These are phyloP conservation scores for Calcarius lapponicus DNA, from an alignment of 2,797 vertebrate genomes.

Conservation along the genomic window DNA sequence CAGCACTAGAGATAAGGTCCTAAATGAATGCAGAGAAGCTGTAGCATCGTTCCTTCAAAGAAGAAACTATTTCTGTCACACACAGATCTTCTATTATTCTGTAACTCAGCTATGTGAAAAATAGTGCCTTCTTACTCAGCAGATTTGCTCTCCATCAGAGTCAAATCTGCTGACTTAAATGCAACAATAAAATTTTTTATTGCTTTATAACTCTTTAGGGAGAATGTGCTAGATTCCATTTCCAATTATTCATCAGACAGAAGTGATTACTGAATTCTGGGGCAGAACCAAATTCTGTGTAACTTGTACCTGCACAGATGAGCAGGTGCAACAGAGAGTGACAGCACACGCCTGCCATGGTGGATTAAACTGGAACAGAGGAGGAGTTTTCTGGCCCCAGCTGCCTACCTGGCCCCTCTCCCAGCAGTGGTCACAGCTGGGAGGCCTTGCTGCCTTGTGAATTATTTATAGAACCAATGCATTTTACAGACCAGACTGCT, in stretches of 20 bases:
- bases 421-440: not conserved
- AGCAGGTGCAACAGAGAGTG: not conserved
- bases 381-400: not conserved
- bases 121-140: not conserved
- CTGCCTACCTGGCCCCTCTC: not conserved
- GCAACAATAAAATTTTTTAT: not conserved
- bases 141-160: not conserved
- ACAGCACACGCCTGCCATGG: not conserved
- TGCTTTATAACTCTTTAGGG: not conserved
- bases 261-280: not conserved
- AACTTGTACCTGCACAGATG: not conserved
- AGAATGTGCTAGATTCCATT: not conserved
- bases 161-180: not conserved
- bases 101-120: not conserved
- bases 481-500: not conserved
- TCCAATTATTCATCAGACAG: not conserved
- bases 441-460: not conserved
- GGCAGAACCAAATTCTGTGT: not conserved
- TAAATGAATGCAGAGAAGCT: not conserved
- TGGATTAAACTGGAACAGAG: not conserved
- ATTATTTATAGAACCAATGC: not conserved
- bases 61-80: not conserved
- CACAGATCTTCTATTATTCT: not conserved
- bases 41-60: not conserved
- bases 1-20: not conserved